A percentile compares a stretch with the other conserved stretches of the same genome.
phyloP scores from a whole-genome alignment of 1,140 invertebrate genomes.

The Patella vulgata region DNA sequence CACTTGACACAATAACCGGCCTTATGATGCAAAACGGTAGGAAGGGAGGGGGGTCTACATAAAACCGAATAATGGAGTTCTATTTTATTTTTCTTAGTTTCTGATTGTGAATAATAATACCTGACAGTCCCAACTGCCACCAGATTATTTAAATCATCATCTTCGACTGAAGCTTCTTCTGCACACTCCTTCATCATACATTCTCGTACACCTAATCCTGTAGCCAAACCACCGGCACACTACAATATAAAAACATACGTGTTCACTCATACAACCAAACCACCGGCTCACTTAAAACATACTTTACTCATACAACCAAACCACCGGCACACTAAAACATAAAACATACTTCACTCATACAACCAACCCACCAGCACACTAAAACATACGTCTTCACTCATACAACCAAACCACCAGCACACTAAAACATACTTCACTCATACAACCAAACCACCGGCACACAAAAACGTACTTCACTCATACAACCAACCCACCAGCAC shows the following conservation, averaged over 20 bases:
- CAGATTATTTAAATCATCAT: constrained; percentile 54
- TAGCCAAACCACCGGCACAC: constrained; percentile 85
- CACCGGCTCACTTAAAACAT: neutral
- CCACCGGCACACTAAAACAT: neutral
- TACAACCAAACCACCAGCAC: too few relatives aligned
- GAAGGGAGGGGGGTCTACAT: too few relatives aligned
- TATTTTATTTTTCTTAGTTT: too few relatives aligned
- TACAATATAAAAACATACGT: constrained; percentile 5
- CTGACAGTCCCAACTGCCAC: constrained; percentile 61
- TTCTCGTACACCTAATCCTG: constrained; percentile 85
- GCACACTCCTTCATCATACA: constrained; percentile 92
- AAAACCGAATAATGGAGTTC: too few relatives aligned
- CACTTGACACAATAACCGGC: too few relatives aligned
- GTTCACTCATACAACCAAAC: neutral
- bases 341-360: neutral
- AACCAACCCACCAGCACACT: neutral
- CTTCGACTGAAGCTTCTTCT: constrained; percentile 83
- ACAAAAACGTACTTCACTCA: too few relatives aligned
- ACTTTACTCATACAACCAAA: neutral
- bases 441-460: too few relatives aligned
- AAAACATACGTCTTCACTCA: neutral
- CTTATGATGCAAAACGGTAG: too few relatives aligned
- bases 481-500: too few relatives aligned
- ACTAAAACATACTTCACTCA: too few relatives aligned
- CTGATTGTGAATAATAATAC: too few relatives aligned